Evolutionary conservation across 2,888 invertebrate species (phyloP).

Genomic region (Hirudinaria manillensis): DNA sequence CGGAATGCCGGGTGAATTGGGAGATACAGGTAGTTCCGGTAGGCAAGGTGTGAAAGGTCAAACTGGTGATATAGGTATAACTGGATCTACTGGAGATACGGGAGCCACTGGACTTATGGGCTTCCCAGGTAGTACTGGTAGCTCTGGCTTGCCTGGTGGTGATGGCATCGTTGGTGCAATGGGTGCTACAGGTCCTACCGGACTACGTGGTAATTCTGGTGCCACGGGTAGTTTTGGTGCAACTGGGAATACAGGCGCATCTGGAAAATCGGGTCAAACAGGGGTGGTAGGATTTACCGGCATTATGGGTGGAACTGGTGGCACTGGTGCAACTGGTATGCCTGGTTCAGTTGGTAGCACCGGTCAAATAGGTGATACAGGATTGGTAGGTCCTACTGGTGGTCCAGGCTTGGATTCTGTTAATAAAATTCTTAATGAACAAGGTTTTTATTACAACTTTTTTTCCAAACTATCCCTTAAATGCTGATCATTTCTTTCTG

Average conservation of each 20-base stretch:
- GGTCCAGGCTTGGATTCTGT: conserved; percentile 30
- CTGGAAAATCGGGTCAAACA: background rate
- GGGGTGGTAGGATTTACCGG: conserved; percentile 14
- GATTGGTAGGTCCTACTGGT: conserved; percentile 46
- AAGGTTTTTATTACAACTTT: conserved; percentile 7
- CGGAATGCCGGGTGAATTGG: background rate
- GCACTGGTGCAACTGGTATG: conserved; percentile 13
- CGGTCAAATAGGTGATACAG: conserved; percentile 38
- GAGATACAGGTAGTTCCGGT: conserved; percentile 14
- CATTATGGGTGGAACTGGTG: conserved; percentile 32
- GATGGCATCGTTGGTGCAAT: conserved; percentile 5
- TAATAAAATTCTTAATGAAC: conserved; percentile 19
- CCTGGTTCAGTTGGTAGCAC: conserved; percentile 11
- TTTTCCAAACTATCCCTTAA: background rate
- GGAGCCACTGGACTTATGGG: conserved; percentile 28
- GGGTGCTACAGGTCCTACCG: conserved; percentile 16
- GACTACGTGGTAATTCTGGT: background rate
- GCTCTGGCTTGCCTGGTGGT: conserved; percentile 10
- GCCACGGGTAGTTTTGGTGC: conserved; percentile 11
- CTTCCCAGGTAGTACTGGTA: conserved; percentile 6
- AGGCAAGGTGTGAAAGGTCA: conserved; percentile 11
- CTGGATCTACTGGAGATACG: conserved; percentile 11
- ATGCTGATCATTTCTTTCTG: background rate
- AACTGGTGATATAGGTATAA: conserved; percentile 8
- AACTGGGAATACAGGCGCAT: background rate